A percentile compares a stretch with the other conserved stretches of the same genome.
Conservation (phyloP, 2,113 vertebrate genomes). For the Hypanus sabinus region DNA sequence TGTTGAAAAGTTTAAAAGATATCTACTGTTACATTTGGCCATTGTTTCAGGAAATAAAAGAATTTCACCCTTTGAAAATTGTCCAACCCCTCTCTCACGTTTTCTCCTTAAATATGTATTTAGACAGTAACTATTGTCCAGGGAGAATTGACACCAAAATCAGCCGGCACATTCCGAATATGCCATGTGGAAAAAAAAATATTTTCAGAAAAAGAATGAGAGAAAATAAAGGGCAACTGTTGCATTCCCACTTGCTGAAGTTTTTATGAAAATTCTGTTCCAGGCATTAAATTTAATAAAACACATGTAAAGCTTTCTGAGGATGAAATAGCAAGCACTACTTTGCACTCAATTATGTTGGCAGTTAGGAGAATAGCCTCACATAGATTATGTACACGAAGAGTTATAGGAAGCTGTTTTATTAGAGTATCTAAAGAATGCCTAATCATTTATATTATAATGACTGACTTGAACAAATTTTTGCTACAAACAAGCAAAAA, state of each 20-base stretch:
- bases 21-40: neutral
- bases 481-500: neutral
- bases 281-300: neutral
- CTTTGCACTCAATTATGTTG: neutral
- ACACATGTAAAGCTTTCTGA: neutral
- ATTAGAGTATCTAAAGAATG: neutral
- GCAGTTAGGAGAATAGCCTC: neutral
- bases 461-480: neutral
- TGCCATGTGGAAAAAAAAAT: neutral
- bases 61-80: neutral
- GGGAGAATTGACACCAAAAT: neutral
- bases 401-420: neutral
- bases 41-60: neutral
- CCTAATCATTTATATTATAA: neutral
- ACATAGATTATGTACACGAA: neutral
- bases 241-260: neutral
- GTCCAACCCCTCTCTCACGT: too few species aligned
- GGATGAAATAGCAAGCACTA: neutral
- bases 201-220: neutral
- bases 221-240: neutral
- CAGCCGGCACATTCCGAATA: neutral
- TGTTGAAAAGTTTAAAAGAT: neutral
- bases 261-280: neutral
- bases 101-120: neutral
- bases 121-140: neutral